Evolutionary conservation across 1,140 invertebrate genomes (phyloP).

Genomic region (Panulirus ornatus): DNA sequence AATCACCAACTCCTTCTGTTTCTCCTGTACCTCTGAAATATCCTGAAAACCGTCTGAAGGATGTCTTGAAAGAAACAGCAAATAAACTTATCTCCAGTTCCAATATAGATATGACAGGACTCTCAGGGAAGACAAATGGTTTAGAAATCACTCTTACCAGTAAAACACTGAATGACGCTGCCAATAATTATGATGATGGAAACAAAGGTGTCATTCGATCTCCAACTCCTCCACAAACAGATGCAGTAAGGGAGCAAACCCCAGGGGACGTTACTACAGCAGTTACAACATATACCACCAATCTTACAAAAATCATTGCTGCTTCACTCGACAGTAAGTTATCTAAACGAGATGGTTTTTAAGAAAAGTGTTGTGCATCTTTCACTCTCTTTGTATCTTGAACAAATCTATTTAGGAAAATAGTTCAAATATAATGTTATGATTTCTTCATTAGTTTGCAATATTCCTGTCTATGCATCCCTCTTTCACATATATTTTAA

Average conservation of each 20-base stretch:
- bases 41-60: conserved; percentile 52
- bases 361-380: no score
- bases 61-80: conserved; percentile 63
- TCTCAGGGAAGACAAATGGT: conserved; percentile 48
- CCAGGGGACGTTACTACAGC: conserved; percentile 2
- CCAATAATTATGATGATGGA: neutral
- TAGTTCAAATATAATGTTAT: no score
- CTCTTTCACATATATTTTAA: no score
- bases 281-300: conserved; percentile 66
- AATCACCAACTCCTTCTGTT: conserved; percentile 31
- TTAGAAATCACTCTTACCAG: conserved; percentile 52
- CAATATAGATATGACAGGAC: conserved; percentile 46
- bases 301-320: conserved; percentile 72
- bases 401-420: no score
- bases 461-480: no score
- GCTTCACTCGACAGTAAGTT: conserved; percentile 71
- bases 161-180: neutral
- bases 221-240: conserved; percentile 4
- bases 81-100: conserved; percentile 66
- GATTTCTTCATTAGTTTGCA: no score
- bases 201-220: neutral
- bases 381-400: no score
- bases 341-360: no score
- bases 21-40: neutral
- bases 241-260: neutral